phyloP scores from a whole-genome alignment of 2,113 vertebrate genomes.

The Oncorhynchus clarkii region DNA sequence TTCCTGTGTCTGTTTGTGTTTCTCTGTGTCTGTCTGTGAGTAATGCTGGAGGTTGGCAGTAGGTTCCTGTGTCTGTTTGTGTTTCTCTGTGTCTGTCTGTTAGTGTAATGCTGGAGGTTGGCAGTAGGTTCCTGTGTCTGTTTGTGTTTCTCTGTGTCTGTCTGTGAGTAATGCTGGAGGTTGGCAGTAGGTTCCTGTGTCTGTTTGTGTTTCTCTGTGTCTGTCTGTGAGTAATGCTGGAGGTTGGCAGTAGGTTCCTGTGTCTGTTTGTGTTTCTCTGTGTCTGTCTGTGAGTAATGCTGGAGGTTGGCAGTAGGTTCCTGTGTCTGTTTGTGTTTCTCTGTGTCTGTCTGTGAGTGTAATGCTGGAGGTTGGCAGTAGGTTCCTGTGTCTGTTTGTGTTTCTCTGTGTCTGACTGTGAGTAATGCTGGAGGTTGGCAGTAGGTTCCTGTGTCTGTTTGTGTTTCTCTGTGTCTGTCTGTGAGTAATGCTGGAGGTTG shows the following conservation, averaged over 20 bases:
- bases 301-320: conserved; percentile 27
- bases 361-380: conserved; percentile 35
- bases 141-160: background rate
- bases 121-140: too few relatives aligned
- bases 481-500: conserved; percentile 42
- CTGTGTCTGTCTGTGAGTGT: conserved; percentile 13
- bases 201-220: background rate
- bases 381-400: too few relatives aligned
- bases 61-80: too few relatives aligned
- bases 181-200: background rate
- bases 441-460: too few relatives aligned
- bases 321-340: background rate
- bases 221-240: conserved; percentile 32
- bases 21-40: conserved; percentile 6
- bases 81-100: background rate
- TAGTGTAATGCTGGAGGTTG: conserved; percentile 42
- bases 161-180: conserved; percentile 39
- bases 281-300: conserved; percentile 21
- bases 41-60: conserved; percentile 38
- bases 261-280: background rate
- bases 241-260: conserved; percentile 12
- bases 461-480: background rate
- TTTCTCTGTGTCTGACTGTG: background rate
- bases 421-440: conserved; percentile 39
- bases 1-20: too few relatives aligned